Percentiles rank a stretch among this genome's conserved stretches.
These are phyloP conservation scores for Anolis sagrei DNA, from an alignment of 2,113 vertebrate genomes.

Conservation along the genomic window DNA sequence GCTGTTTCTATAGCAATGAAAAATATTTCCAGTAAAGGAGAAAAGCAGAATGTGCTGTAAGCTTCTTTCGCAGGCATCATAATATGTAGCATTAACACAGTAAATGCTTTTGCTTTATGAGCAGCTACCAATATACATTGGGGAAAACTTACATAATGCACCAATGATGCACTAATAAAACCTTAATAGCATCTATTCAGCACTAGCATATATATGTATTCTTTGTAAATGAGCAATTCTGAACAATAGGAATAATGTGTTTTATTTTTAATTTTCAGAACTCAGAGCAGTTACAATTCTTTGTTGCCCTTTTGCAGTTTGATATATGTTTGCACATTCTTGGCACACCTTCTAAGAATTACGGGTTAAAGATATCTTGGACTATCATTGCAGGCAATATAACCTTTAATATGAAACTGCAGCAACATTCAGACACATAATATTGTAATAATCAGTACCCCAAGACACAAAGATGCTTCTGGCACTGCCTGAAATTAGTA, in stretches of 20 bases:
- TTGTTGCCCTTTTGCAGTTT: background rate
- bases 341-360: background rate
- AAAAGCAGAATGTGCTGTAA: background rate
- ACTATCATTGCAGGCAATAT: background rate
- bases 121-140: background rate
- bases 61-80: background rate
- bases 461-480: background rate
- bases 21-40: background rate
- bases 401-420: constrained; percentile 1
- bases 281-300: background rate
- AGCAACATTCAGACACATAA: background rate
- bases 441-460: background rate
- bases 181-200: background rate
- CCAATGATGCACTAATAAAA: background rate
- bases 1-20: constrained; percentile 10
- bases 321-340: background rate
- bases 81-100: background rate
- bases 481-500: constrained; percentile 25
- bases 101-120: background rate
- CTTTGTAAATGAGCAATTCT: background rate
- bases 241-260: background rate
- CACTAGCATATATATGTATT: background rate
- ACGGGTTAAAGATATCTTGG: background rate
- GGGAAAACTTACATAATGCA: background rate
- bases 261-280: background rate